Evolutionary conservation across 2,113 vertebrate genomes (phyloP).

Genomic region (Corythornis cristatus): DNA sequence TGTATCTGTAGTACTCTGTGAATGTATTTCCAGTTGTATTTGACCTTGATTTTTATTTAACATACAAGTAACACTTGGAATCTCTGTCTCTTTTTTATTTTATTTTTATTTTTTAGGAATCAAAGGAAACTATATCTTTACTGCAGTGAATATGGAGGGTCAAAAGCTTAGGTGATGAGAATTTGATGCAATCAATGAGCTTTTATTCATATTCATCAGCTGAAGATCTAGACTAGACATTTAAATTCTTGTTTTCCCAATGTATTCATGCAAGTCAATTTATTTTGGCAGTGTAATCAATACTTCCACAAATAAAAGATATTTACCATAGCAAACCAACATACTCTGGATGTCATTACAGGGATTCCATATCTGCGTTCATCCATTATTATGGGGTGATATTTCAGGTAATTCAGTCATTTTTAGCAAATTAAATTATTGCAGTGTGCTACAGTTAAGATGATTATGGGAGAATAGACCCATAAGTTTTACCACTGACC

Average conservation of each 20-base stretch:
- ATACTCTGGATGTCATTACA: slow-evolving; percentile 2
- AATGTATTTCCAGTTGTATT: neutral
- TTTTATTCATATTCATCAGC: slow-evolving; percentile 59
- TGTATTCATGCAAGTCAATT: slow-evolving; percentile 45
- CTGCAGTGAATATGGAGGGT: slow-evolving; percentile 3
- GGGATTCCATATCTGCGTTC: neutral
- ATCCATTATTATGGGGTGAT: neutral
- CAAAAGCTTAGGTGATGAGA: slow-evolving; percentile 47
- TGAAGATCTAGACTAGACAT: slow-evolving; percentile 47
- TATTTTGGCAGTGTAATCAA: slow-evolving; percentile 46
- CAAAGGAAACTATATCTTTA: slow-evolving; percentile 3
- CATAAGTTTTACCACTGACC: neutral
- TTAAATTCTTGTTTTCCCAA: slow-evolving; percentile 63
- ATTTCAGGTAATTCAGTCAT: neutral
- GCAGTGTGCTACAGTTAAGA: neutral
- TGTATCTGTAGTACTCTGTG: neutral
- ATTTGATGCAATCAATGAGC: slow-evolving; percentile 55
- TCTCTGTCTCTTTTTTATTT: neutral
- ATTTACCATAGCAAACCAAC: slow-evolving; percentile 27
- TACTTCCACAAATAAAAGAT: slow-evolving; percentile 17
- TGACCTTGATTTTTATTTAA: slow-evolving; percentile 46
- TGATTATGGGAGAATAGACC: neutral
- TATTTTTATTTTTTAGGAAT: neutral
- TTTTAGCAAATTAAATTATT: slow-evolving; percentile 9
- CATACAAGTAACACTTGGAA: neutral